Base-by-base conservation (phyloP, 37 sponge, comb jelly and placozoan species). In the Theonella swinhoei region DNA sequence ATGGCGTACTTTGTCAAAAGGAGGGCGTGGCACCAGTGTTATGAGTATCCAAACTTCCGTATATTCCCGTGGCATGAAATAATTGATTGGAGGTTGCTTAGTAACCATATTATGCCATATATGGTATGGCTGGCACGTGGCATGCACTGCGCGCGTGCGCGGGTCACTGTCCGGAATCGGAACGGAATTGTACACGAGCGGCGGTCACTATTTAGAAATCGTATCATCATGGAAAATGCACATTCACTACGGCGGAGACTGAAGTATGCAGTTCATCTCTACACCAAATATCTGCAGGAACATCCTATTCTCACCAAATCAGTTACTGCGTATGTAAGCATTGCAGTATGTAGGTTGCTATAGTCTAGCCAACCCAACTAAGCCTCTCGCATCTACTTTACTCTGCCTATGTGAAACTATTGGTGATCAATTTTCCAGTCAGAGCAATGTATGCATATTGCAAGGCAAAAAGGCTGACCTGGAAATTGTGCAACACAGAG, bases 281-380 rank as follows among this genome's bases (percentile, higher is more conserved):
- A 89, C 43, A 23, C 43, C 20, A 64, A 72, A n/a, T 25, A 78
- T 29, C 74, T 89, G 64, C 72, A 89, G 30, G 35, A 38, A 8
- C 47, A 62, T 26, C 90, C 90, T 14, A 69, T 89, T 34, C 31
- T 79, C 4, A 89, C 90, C 65, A 89, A 89, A 87, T 79, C 91
- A 31, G 35, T 91, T 3, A 91, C 91, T 41, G 82, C 83, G 91
- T 91, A 31, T 24, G 14, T 32, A 35, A 5, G 24, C 23, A 25
- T 20, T 63, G 23, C 4, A 25, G 58, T 24, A 0, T 24, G 14
- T 11, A 35, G 11, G 19, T 58, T 58, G 60, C 60, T 58, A 19
- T 58, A 58, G 11, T 11, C 11, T 58, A 58, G 60, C 58, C n/a
- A n/a, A 2, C 40, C 39, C 14, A 42, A 43, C 3, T 26, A 42